Evolutionary conservation across 2,888 invertebrate species (phyloP).

Genomic region (Leucoma salicis): DNA sequence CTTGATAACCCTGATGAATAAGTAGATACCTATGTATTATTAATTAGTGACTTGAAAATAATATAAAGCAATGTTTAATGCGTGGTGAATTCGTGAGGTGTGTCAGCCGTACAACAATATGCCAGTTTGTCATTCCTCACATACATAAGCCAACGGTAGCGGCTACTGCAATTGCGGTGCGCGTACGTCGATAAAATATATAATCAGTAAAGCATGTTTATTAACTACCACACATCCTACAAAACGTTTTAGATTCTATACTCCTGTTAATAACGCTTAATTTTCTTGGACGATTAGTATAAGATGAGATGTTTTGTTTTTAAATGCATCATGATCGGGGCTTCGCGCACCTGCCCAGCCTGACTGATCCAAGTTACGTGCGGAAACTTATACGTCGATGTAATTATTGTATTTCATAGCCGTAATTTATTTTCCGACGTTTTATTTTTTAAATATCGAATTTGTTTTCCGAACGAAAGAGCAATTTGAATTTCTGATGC

Average conservation of each 20-base stretch:
- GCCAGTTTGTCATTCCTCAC: constrained; percentile 56
- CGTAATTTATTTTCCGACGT: constrained; percentile 18
- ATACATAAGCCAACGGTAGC: constrained; percentile 49
- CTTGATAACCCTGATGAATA: no score
- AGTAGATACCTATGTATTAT: no score
- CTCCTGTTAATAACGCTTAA: neutral
- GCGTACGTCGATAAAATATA: constrained; percentile 47
- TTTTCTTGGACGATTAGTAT: constrained; percentile 8
- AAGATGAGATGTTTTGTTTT: constrained; percentile 25
- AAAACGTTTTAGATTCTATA: constrained; percentile 10
- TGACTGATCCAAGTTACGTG: constrained; percentile 57
- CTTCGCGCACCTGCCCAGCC: constrained; percentile 55
- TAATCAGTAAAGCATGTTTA: constrained; percentile 30
- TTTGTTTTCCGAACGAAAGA: constrained; percentile 23
- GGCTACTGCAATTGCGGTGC: constrained; percentile 51
- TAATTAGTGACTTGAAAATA: no score
- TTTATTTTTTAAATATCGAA: constrained; percentile 13
- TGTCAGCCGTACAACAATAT: constrained; percentile 30
- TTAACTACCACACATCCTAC: constrained; percentile 5
- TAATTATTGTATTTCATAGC: constrained; percentile 37
- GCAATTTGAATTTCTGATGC: constrained; percentile 13
- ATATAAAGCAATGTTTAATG: neutral
- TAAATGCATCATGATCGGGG: constrained; percentile 33
- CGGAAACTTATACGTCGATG: constrained; percentile 44
- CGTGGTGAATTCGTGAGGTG: constrained; percentile 18